A percentile compares a stretch with the other conserved stretches of the same genome.
phyloP scores from a whole-genome alignment of 2,113 vertebrate species.

The Dissostichus mawsoni region DNA sequence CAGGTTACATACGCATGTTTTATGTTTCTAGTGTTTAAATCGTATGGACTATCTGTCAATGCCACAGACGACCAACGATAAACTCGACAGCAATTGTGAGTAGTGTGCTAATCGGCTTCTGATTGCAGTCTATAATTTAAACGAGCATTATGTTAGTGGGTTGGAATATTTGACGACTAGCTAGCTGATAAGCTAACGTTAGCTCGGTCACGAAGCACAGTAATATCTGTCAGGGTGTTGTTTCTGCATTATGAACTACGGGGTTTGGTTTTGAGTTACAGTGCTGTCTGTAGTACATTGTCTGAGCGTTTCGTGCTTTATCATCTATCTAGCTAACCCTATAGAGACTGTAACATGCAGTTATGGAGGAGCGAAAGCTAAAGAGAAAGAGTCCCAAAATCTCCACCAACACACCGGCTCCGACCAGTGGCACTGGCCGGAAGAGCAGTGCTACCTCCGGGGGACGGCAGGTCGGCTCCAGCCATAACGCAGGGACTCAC shows the following conservation, averaged over 20 bases:
- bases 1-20: neutral
- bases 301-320: neutral
- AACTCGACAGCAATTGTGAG: neutral
- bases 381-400: constrained; percentile 93
- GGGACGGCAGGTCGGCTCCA: constrained; percentile 86
- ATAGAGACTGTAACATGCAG: constrained; percentile 58
- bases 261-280: neutral
- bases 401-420: constrained; percentile 81
- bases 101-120: neutral
- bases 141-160: neutral
- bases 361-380: constrained; percentile 94
- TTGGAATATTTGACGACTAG: neutral
- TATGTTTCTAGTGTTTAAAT: neutral
- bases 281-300: neutral
- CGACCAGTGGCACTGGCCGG: constrained; percentile 60
- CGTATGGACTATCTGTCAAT: accelerated
- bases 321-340: neutral
- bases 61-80: accelerated
- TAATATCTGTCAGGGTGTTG: neutral
- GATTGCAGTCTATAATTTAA: neutral
- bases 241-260: neutral
- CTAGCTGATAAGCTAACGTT: constrained; percentile 38
- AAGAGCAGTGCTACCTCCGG: constrained; percentile 73
- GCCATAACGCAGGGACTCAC: constrained; percentile 84
- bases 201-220: neutral